Percentiles rank a stretch among this genome's conserved stretches.
These are phyloP conservation scores for Electrophaes corylata DNA, from an alignment of 2,888 invertebrate genomes.

Conservation along the genomic window DNA sequence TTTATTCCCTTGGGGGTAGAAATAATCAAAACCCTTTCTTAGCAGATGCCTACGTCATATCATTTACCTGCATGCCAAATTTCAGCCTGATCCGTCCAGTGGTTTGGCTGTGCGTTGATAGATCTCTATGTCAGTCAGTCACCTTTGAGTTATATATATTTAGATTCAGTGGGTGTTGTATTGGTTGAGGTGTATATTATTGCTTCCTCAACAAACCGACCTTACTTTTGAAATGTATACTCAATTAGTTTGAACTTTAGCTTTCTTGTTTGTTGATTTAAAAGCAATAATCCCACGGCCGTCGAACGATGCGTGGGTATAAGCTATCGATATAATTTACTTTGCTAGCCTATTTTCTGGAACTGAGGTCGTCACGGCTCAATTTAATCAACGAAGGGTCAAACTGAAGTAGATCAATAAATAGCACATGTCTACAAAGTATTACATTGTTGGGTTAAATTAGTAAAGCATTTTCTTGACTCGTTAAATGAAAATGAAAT, in stretches of 20 bases:
- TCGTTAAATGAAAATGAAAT: too few species aligned
- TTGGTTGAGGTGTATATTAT: too few species aligned
- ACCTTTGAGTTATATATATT: too few species aligned
- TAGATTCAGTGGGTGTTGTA: too few species aligned
- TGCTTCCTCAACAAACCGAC: neutral
- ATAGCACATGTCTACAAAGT: slow-evolving; percentile 1
- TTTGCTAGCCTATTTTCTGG: slow-evolving; percentile 21
- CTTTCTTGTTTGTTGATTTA: slow-evolving; percentile 8
- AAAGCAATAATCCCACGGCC: slow-evolving; percentile 24
- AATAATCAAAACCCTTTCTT: too few species aligned
- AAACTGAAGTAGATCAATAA: slow-evolving; percentile 14
- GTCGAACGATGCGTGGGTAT: slow-evolving; percentile 9
- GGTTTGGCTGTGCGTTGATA: too few species aligned
- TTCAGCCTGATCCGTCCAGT: too few species aligned
- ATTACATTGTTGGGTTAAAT: neutral
- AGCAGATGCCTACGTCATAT: too few species aligned
- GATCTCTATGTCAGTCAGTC: too few species aligned
- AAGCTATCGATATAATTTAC: slow-evolving; percentile 18
- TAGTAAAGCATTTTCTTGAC: too few species aligned
- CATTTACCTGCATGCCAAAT: too few species aligned
- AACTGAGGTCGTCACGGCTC: slow-evolving; percentile 11
- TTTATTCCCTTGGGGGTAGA: too few species aligned
- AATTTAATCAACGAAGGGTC: slow-evolving; percentile 26
- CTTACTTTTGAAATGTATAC: neutral
- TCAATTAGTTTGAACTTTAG: neutral